Conservation (phyloP, 2,113 vertebrate genomes). For the Aptenodytes patagonicus region DNA sequence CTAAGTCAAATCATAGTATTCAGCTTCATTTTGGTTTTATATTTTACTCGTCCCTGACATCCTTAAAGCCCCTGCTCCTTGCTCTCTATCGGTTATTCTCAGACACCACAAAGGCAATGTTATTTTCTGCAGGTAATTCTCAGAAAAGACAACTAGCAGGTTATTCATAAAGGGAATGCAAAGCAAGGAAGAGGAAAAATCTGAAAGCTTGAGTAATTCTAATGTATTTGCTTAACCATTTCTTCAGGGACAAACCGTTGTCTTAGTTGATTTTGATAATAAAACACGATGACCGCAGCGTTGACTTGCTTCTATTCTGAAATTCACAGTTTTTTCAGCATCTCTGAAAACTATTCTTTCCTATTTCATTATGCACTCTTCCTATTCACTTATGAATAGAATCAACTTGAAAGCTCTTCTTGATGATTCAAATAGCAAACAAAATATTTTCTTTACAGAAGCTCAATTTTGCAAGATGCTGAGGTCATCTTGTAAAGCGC, state of each 20-base stretch:
- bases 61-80: background rate
- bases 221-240: background rate
- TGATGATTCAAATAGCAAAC: conserved; percentile 10
- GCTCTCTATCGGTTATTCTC: background rate
- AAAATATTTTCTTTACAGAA: background rate
- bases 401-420: background rate
- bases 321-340: background rate
- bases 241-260: background rate
- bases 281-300: background rate
- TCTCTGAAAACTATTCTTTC: background rate
- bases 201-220: background rate
- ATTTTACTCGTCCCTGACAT: background rate
- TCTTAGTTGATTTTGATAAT: background rate
- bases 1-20: background rate
- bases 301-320: background rate
- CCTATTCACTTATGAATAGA: background rate
- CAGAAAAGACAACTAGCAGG: background rate
- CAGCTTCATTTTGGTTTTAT: background rate
- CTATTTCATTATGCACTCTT: background rate
- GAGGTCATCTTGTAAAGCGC: background rate
- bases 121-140: background rate
- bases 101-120: background rate
- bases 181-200: background rate
- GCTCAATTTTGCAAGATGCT: conserved; percentile 13
- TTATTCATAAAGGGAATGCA: background rate